Conservation (phyloP, 1,140 invertebrate species). For the Drosophila bifasciata region DNA sequence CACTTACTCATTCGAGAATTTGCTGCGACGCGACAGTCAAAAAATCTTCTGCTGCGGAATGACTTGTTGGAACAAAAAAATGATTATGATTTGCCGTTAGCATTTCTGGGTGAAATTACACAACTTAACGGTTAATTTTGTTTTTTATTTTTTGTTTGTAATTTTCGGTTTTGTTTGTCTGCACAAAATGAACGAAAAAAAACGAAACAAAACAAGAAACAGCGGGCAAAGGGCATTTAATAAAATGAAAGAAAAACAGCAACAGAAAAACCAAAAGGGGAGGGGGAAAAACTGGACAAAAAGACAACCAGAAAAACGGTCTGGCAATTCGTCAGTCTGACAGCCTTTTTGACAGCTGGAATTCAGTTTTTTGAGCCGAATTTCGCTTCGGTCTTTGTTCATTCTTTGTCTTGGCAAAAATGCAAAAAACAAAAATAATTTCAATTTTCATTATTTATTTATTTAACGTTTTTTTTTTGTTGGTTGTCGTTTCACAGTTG, state of each 20-base stretch:
- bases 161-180: slow-evolving; percentile 35
- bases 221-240: slow-evolving; percentile 44
- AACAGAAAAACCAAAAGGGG: slow-evolving; percentile 15
- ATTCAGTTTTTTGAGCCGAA: slow-evolving; percentile 46
- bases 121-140: slow-evolving; percentile 64
- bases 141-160: slow-evolving; percentile 44
- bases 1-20: slow-evolving; percentile 37
- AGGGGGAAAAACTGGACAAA: slow-evolving; percentile 26
- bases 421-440: slow-evolving; percentile 18
- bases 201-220: slow-evolving; percentile 30
- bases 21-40: not conserved
- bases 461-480: slow-evolving; percentile 17
- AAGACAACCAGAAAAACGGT: slow-evolving; percentile 56
- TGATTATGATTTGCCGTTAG: slow-evolving; percentile 46
- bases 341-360: slow-evolving; percentile 62
- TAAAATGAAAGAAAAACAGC: slow-evolving; percentile 39
- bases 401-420: slow-evolving; percentile 45
- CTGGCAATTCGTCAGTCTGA: slow-evolving; percentile 58
- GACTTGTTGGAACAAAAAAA: slow-evolving; percentile 36
- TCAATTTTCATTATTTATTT: slow-evolving; percentile 53
- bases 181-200: slow-evolving; percentile 34
- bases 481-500: slow-evolving; percentile 41
- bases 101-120: slow-evolving; percentile 55
- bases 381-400: slow-evolving; percentile 54
- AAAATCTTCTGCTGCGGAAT: slow-evolving; percentile 33